Percentiles rank a stretch among this genome's conserved stretches.
These are phyloP conservation scores for Congeria kusceri DNA, from an alignment of 2,888 invertebrate species.

Conservation along the genomic window DNA sequence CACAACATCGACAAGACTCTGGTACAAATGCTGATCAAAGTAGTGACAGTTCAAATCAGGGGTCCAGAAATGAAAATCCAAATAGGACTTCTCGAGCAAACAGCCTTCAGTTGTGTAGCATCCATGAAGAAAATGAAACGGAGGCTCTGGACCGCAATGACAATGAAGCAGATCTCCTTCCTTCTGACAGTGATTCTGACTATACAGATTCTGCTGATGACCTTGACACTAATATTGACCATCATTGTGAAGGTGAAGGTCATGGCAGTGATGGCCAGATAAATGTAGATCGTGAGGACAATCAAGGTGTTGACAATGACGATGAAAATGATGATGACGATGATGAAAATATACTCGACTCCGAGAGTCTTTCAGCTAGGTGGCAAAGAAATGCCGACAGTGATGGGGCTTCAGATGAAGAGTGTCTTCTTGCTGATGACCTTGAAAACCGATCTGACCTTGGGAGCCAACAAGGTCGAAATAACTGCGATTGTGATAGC, in stretches of 20 bases:
- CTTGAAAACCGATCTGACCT: background rate
- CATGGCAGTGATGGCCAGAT: background rate
- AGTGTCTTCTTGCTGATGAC: slow-evolving; percentile 36
- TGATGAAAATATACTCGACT: slow-evolving; percentile 56
- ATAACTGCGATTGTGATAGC: slow-evolving; percentile 51
- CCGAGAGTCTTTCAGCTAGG: slow-evolving; percentile 45
- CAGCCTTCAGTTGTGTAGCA: slow-evolving; percentile 22
- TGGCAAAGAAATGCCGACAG: slow-evolving; percentile 38
- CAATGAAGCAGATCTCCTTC: slow-evolving; percentile 45
- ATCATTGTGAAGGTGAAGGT: slow-evolving; percentile 29
- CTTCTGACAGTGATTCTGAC: slow-evolving; percentile 54
- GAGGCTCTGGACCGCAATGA: slow-evolving; percentile 28
- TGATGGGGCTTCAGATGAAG: slow-evolving; percentile 53
- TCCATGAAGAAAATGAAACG: slow-evolving; percentile 36
- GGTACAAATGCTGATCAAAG: background rate
- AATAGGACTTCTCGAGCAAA: background rate
- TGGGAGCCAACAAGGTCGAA: slow-evolving; percentile 3
- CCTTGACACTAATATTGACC: slow-evolving; percentile 35
- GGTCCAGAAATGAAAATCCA: slow-evolving; percentile 4
- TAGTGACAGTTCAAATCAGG: slow-evolving; percentile 6
- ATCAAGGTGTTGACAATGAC: slow-evolving; percentile 23
- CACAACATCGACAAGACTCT: slow-evolving; percentile 27
- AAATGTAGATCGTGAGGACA: slow-evolving; percentile 1
- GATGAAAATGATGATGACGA: slow-evolving; percentile 41
- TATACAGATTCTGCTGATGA: slow-evolving; percentile 52